Conservation (phyloP, 2,797 vertebrate genomes). For the Danio choprae region DNA sequence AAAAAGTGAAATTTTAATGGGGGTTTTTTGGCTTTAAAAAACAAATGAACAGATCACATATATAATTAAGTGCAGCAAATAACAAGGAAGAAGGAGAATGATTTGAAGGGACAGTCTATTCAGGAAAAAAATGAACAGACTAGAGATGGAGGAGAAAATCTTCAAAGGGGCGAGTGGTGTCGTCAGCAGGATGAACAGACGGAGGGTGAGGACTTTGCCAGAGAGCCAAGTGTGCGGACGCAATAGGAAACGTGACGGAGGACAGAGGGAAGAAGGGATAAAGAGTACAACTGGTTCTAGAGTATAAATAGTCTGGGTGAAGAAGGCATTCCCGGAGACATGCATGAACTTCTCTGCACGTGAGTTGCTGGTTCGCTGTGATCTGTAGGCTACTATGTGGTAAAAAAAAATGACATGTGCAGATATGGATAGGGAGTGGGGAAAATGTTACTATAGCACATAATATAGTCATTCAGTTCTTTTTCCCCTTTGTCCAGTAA, state of each 20-base stretch:
- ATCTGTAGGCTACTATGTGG: no score
- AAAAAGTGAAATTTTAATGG: background rate
- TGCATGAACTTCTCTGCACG: background rate
- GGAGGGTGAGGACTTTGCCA: slow-evolving; percentile 9
- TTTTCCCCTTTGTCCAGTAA: background rate
- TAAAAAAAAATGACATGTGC: background rate
- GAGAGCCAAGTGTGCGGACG: background rate
- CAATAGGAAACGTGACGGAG: slow-evolving; percentile 11
- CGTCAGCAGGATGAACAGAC: slow-evolving; percentile 25
- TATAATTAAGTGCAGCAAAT: background rate
- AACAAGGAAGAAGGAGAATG: background rate
- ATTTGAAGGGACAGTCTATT: background rate
- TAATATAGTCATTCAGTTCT: background rate
- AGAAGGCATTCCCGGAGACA: background rate
- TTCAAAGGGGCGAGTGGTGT: slow-evolving; percentile 12
- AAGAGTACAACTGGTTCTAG: slow-evolving; percentile 1
- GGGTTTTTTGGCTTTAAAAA: background rate
- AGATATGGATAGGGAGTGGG: background rate
- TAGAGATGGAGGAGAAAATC: background rate
- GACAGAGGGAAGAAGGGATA: background rate
- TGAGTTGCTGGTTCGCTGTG: background rate
- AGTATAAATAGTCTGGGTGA: slow-evolving; percentile 6
- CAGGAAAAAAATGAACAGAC: background rate
- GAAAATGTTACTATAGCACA: no score
- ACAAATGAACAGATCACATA: background rate